Base-by-base conservation (phyloP, 2,888 invertebrate species). In the Heliconius ethilla region DNA sequence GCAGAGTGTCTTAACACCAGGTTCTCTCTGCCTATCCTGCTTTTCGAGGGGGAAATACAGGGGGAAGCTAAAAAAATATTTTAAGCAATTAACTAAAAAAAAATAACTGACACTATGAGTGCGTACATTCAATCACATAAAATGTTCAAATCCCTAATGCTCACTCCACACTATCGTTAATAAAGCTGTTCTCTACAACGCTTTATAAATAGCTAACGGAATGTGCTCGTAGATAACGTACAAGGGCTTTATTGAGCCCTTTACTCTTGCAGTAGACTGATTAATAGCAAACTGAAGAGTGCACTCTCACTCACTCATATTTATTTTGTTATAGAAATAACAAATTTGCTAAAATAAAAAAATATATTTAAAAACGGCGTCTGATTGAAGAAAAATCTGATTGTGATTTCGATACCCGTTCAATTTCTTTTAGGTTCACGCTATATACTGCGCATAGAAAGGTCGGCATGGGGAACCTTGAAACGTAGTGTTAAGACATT, bases 181-280 rank as follows among this genome's bases (percentile, higher is more conserved):
- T 89, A 87, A 87, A 89, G 86, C 81, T 83, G 86, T 88, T 87
- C 85, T 87, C 89, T 91, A 88, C 87, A 87, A 83, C 82, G 85
- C 82, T 88, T 89, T 91, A 92, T 91, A 91, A 92, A 92, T 92
- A 92, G 91, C 87, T 45, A 81, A 84, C 85, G 87, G 90, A 90
- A 91, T 91, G 89, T 87, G 85, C 86, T 84, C 85, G 84, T 79
- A 86, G 86, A 88, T 89, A 87, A 87, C 86, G 80, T 83, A 86
- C 79, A 82, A 82, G 86, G 87, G 88, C 87, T 88, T 88, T 88
- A 89, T 89, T 88, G 86, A 89, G 86, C 87, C 86, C 87, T 87
- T 86, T 82, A 85, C 85, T 85, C 83, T 88, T 83, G 79, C 80
- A 83, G 81, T 83, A 85, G 85, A 87, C 85, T 89, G 88, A 90